Evolutionary conservation across 2,113 vertebrate genomes (phyloP).

Genomic region (Sturnira hondurensis): DNA sequence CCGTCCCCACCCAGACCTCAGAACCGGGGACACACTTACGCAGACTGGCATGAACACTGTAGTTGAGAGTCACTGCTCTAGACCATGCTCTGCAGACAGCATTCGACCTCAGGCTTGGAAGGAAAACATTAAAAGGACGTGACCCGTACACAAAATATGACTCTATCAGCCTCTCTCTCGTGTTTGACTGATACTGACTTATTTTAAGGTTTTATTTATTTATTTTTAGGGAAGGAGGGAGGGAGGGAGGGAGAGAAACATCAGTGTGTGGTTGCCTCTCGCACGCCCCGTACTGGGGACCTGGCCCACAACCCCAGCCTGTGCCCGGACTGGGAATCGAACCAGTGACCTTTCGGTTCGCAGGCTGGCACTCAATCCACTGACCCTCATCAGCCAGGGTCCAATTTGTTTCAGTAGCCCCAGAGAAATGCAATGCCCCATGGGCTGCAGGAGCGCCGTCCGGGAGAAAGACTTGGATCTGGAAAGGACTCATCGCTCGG

Average conservation of each 20-base stretch:
- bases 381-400: no score
- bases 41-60: accelerated
- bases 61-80: not conserved
- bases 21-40: not conserved
- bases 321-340: no score
- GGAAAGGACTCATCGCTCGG: not conserved
- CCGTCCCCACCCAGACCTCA: not conserved
- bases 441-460: not conserved
- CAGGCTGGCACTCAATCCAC: no score
- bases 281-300: no score
- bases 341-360: no score
- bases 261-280: no score
- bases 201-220: no score
- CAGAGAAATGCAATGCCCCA: accelerated
- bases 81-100: not conserved
- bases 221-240: no score
- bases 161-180: not conserved
- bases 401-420: not conserved
- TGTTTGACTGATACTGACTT: not conserved
- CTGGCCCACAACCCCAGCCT: no score
- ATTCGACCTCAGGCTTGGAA: not conserved
- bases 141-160: not conserved
- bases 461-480: not conserved
- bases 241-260: no score
- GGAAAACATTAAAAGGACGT: not conserved